phyloP scores from a whole-genome alignment of 2,113 vertebrate genomes.

The Epinephelus lanceolatus region DNA sequence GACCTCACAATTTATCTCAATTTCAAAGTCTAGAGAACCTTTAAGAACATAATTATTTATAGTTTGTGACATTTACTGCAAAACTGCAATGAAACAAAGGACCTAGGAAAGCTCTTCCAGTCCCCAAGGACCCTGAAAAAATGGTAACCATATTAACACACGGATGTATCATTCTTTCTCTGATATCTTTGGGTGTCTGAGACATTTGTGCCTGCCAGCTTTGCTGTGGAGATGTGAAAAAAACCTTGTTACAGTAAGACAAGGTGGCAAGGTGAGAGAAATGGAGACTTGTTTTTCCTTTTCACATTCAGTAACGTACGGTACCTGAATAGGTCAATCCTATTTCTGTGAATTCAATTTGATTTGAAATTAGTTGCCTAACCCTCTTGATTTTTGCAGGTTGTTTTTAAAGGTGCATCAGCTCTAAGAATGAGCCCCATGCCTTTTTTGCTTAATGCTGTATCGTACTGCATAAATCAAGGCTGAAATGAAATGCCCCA shows the following conservation, averaged over 20 bases:
- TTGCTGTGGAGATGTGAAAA: background rate
- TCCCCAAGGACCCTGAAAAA: constrained; percentile 14
- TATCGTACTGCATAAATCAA: constrained; percentile 72
- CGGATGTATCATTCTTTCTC: background rate
- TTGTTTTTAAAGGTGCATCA: constrained; percentile 24
- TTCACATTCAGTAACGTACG: background rate
- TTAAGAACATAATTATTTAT: constrained; percentile 59
- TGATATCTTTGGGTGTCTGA: background rate
- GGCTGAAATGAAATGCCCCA: constrained; percentile 65
- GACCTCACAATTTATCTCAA: constrained; percentile 57
- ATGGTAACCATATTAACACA: background rate
- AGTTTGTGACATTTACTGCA: constrained; percentile 58
- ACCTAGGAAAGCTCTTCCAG: constrained; percentile 4
- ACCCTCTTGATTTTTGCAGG: constrained; percentile 17
- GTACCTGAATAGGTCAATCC: background rate
- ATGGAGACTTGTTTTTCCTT: background rate
- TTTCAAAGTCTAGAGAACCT: constrained; percentile 56
- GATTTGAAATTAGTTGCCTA: constrained; percentile 4
- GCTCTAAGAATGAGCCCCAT: constrained; percentile 33
- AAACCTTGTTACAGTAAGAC: background rate
- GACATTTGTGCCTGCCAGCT: background rate
- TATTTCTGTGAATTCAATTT: background rate
- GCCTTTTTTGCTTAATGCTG: constrained; percentile 32
- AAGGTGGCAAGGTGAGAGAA: background rate
- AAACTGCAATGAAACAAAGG: constrained; percentile 49